A percentile compares a stretch with the other conserved stretches of the same genome.
Evolutionary conservation across 1,140 invertebrate genomes (phyloP).

Genomic region (Pantala flavescens): DNA sequence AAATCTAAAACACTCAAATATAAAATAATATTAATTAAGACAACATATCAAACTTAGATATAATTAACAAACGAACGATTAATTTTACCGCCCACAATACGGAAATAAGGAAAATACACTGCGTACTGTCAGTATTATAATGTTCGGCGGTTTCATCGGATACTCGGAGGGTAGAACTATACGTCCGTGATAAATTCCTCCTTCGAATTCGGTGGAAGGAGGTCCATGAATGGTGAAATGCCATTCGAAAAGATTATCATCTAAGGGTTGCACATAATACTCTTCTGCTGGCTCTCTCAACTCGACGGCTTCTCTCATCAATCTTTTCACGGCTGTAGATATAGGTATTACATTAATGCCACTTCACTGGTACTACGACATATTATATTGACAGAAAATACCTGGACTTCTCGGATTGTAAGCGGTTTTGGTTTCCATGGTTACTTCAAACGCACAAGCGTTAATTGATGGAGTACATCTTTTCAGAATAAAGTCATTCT

Average conservation of each 20-base stretch:
- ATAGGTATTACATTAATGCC: constrained; percentile 41
- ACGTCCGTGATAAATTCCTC: constrained; percentile 82
- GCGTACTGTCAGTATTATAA: constrained; percentile 81
- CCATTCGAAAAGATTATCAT: constrained; percentile 97
- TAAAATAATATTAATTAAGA: too few relatives aligned
- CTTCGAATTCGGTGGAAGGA: constrained; percentile 75
- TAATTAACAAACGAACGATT: too few relatives aligned
- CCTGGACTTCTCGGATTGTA: background rate
- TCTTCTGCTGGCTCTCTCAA: constrained; percentile 76
- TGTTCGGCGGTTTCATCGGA: constrained; percentile 95
- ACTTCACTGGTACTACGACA: background rate
- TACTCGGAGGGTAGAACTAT: constrained; percentile 87
- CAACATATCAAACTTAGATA: too few relatives aligned
- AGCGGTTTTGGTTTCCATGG: background rate
- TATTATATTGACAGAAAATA: background rate
- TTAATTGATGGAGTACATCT: background rate
- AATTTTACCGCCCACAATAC: too few relatives aligned
- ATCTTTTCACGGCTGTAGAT: constrained; percentile 77
- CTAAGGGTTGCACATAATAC: constrained; percentile 80
- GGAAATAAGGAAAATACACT: background rate
- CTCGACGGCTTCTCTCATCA: constrained; percentile 88
- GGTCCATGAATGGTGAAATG: constrained; percentile 92
- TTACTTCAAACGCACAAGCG: constrained; percentile 3
- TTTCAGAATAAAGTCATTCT: too few relatives aligned
- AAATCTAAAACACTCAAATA: background rate